Evolutionary conservation across 2,888 invertebrate genomes (phyloP), one percentile per base, ranked within the genome.

Genomic region (Oligia fasciuncula): DNA sequence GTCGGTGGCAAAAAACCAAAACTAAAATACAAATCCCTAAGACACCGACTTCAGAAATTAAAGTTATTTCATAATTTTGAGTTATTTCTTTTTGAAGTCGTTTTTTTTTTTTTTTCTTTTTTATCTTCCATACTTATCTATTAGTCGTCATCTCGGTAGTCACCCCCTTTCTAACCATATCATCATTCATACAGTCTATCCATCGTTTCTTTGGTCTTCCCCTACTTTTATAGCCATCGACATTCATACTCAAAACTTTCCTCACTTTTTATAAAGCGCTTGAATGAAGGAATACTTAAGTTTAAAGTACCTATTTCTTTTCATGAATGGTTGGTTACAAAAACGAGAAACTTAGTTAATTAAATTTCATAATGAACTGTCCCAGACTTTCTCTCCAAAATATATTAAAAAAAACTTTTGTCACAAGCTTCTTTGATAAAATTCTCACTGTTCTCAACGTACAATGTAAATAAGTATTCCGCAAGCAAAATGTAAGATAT

Each of bases 331-430:
- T n/a, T 79, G 43, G 51, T 79, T 68, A 68, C 35, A 69, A 69
- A 49, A 60, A 54, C 62, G 19, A 11, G 13, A 43, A 54, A 80
- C 35, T n/a, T 17, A 17, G n/a, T 6, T 35, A 63, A 63, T 71
- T 65, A 71, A 54, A 80, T 71, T 54, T 23, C 46, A 1, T 65
- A 65, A 65, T 71, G n/a, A 80, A 71, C 71, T 46, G 54, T 63
- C 35, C 8, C 35, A 70, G 71, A n/a, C 3, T 13, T 46, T 43
- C 14, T 29, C 11, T 23, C 2, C 35, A 60, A n/a, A 35, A 73
- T 29, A 17, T 17, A 19, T 0, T 23, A 49, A 57, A 43, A 29
- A 29, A 43, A 29, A 23, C 2, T 14, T 9, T 35, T 13, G 5
- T 6, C 13, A 46, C n/a, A 14, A n/a, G 13, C 5, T 40, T 49